Evolutionary conservation across 2,888 invertebrate genomes (phyloP), one percentile per base, ranked within the genome.

Genomic region (Therioaphis trifolii): DNA sequence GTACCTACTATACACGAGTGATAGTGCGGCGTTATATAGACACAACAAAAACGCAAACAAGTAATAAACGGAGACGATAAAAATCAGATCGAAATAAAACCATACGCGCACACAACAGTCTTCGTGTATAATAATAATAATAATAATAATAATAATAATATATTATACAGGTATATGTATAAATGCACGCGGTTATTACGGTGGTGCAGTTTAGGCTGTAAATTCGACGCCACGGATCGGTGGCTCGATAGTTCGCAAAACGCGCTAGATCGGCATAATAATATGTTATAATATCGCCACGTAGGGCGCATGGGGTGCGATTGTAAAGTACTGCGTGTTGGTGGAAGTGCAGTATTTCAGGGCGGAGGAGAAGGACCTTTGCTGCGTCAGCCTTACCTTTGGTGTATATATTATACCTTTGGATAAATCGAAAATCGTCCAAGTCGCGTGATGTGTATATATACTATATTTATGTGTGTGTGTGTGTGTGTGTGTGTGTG

Each of bases 401-500:
- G 7, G 7, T 5, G 35, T 5, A 7, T 35, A 35, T 35, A 35
- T 35, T 35, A 35, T 35, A 35, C 7, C n/a, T 35, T 35, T 35
- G 24, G 21, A 58, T 2, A 58, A 58, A 58, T 58, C 58, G 58
- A 58, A 58, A 58, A 58, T 21, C 58, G 58, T 58, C 58, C 11
- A 12, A 11, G 58, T 24, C 21, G 21, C 55, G 9, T n/a, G n/a
- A n/a, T n/a, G n/a, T n/a, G n/a, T n/a, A n/a, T n/a, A n/a, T n/a
- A n/a, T n/a, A n/a, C n/a, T n/a, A n/a, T n/a, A n/a, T n/a, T n/a
- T n/a, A n/a, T n/a, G n/a, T n/a, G n/a, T n/a, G n/a, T n/a, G n/a
- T n/a, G n/a, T n/a, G n/a, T n/a, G n/a, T n/a, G n/a, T n/a, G n/a
- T n/a, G n/a, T n/a, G n/a, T n/a, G n/a, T n/a, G n/a, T n/a, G n/a